Evolutionary conservation across 2,888 invertebrate species (phyloP).

Genomic region (Meta bourneti): DNA sequence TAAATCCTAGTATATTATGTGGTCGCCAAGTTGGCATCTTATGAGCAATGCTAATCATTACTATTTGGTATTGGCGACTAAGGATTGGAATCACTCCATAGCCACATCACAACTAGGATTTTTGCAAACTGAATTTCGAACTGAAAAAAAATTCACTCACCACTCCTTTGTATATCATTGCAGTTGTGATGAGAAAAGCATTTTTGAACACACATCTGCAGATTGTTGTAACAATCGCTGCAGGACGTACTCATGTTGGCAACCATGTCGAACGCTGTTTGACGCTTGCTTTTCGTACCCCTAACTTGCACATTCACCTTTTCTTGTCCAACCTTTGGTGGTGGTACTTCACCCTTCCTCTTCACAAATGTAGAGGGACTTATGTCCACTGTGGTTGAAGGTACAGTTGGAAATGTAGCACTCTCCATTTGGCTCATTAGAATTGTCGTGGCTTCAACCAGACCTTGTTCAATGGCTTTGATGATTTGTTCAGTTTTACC

Average conservation of each 20-base stretch:
- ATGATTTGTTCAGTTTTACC: constrained; percentile 44
- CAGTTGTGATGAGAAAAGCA: constrained; percentile 54
- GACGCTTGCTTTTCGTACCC: not conserved
- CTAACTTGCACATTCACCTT: not conserved
- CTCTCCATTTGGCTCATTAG: constrained; percentile 38
- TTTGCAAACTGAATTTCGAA: no score
- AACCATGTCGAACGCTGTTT: not conserved
- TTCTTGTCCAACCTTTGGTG: not conserved
- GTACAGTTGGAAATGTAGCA: not conserved
- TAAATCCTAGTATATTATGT: no score
- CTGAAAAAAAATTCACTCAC: constrained; percentile 23
- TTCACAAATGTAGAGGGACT: not conserved
- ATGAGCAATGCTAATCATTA: no score
- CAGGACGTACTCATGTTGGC: constrained; percentile 56
- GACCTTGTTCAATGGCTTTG: constrained; percentile 53
- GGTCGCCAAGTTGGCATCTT: no score
- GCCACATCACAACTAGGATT: no score
- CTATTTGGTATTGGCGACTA: no score
- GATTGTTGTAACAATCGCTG: constrained; percentile 54
- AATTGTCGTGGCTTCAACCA: constrained; percentile 66
- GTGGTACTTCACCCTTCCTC: constrained; percentile 6
- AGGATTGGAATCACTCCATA: no score
- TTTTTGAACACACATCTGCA: constrained; percentile 47
- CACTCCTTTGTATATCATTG: constrained; percentile 55
- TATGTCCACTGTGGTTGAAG: not conserved